Evolutionary conservation across 2,888 invertebrate species (phyloP).

Genomic region (Trichopria drosophilae): DNA sequence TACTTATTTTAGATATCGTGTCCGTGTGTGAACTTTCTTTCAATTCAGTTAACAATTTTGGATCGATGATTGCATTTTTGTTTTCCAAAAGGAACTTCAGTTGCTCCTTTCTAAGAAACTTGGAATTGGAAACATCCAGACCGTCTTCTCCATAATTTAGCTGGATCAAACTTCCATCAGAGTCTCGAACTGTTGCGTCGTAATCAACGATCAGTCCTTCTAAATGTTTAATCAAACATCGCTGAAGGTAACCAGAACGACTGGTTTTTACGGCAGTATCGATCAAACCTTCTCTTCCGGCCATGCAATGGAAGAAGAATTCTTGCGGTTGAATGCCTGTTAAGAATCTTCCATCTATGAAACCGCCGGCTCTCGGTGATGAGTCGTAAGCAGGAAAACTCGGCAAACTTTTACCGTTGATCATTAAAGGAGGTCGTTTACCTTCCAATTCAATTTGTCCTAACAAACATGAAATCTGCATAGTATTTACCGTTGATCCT

Average conservation of each 20-base stretch:
- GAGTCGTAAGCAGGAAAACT: constrained; percentile 88
- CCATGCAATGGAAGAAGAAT: constrained; percentile 99
- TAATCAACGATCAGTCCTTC: constrained; percentile 93
- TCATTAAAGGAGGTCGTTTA: constrained; percentile 91
- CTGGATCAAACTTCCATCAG: constrained; percentile 90
- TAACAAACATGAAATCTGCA: constrained; percentile 96
- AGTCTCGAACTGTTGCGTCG: constrained; percentile 94
- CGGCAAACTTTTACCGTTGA: constrained; percentile 89
- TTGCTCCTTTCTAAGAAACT: constrained; percentile 77
- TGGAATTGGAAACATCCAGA: constrained; percentile 83
- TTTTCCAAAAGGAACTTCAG: constrained; percentile 84
- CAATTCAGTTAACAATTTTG: constrained; percentile 63
- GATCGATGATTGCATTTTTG: constrained; percentile 66
- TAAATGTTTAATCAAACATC: constrained; percentile 93
- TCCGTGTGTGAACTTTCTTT: constrained; percentile 63
- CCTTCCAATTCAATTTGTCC: constrained; percentile 99
- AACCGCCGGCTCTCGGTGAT: constrained; percentile 91
- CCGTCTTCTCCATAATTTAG: constrained; percentile 91
- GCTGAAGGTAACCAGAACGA: constrained; percentile 87
- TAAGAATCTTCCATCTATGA: constrained; percentile 94
- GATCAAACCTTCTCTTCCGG: constrained; percentile 97
- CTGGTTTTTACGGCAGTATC: constrained; percentile 99
- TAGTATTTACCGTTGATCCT: constrained; percentile 95
- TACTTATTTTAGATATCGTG: constrained; percentile 62
- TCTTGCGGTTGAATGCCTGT: constrained; percentile 98